Percentiles rank a stretch among this genome's conserved stretches.
These are phyloP conservation scores for Actinemys pallida DNA, from an alignment of 2,113 vertebrate genomes.

Conservation along the genomic window DNA sequence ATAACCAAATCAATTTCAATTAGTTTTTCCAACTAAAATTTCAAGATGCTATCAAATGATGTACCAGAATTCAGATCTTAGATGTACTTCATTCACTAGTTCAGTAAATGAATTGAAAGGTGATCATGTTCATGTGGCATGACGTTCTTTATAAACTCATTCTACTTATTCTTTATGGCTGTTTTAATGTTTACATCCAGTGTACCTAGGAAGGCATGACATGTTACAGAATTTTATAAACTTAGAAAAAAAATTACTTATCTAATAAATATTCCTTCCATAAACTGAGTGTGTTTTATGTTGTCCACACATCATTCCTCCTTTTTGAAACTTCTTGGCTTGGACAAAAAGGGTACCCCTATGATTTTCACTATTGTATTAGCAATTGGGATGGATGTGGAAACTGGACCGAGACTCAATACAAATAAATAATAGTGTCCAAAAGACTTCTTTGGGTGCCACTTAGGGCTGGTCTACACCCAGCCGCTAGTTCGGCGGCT, in stretches of 20 bases:
- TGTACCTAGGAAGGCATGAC: not conserved
- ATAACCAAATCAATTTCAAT: not conserved
- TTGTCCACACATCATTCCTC: not conserved
- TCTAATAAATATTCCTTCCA: not conserved
- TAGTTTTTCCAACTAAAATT: not conserved
- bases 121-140: not conserved
- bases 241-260: not conserved
- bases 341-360: not conserved
- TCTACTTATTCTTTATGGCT: not conserved
- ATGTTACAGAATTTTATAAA: not conserved
- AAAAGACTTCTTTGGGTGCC: not conserved
- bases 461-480: no score
- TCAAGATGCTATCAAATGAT: not conserved
- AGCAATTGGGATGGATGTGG: not conserved
- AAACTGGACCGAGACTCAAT: not conserved
- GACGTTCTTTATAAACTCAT: not conserved
- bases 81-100: not conserved
- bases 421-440: fast-evolving
- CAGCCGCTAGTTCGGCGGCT: no score
- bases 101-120: not conserved
- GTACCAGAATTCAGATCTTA: not conserved
- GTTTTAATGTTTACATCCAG: not conserved
- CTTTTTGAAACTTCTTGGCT: not conserved
- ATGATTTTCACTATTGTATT: not conserved
- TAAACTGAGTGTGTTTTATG: not conserved